These are phyloP conservation scores for Aplochiton taeniatus DNA, from an alignment of 2,797 vertebrate genomes.

Conservation along the genomic window DNA sequence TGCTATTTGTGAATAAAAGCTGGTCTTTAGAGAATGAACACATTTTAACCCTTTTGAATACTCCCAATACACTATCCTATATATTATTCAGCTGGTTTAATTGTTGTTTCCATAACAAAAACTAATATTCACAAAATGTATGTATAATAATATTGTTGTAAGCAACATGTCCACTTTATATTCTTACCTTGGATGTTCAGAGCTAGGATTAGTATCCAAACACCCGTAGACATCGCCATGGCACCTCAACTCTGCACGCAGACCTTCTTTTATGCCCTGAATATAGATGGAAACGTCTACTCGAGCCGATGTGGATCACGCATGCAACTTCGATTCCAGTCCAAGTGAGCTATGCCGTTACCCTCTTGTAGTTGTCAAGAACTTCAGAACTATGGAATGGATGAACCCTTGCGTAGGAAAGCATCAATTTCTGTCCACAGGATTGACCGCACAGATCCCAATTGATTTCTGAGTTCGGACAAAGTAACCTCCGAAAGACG, in stretches of 20 bases:
- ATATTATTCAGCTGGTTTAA: too few relatives aligned
- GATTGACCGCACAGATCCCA: neutral
- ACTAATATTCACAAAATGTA: too few relatives aligned
- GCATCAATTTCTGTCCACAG: conserved; percentile 51
- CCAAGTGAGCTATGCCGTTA: conserved; percentile 31
- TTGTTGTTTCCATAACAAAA: too few relatives aligned
- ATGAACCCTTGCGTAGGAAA: conserved; percentile 38
- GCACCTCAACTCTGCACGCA: conserved; percentile 60
- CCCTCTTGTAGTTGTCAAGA: conserved; percentile 21
- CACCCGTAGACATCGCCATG: conserved; percentile 73
- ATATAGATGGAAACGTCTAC: conserved; percentile 55
- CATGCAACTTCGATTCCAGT: conserved; percentile 78
- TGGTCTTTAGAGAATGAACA: too few relatives aligned
- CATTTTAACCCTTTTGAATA: too few relatives aligned
- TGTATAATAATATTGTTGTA: too few relatives aligned
- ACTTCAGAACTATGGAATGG: conserved; percentile 48
- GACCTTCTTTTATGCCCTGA: conserved; percentile 56
- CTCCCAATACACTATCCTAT: too few relatives aligned
- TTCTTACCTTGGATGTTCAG: conserved; percentile 74
- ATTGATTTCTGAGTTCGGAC: neutral
- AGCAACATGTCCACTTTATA: neutral
- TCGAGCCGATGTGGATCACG: conserved; percentile 57
- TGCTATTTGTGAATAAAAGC: too few relatives aligned
- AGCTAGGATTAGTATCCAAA: conserved; percentile 73
- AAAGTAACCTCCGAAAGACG: too few relatives aligned